These are phyloP conservation scores for Thera obeliscata DNA, from an alignment of 2,888 invertebrate species.

Conservation along the genomic window DNA sequence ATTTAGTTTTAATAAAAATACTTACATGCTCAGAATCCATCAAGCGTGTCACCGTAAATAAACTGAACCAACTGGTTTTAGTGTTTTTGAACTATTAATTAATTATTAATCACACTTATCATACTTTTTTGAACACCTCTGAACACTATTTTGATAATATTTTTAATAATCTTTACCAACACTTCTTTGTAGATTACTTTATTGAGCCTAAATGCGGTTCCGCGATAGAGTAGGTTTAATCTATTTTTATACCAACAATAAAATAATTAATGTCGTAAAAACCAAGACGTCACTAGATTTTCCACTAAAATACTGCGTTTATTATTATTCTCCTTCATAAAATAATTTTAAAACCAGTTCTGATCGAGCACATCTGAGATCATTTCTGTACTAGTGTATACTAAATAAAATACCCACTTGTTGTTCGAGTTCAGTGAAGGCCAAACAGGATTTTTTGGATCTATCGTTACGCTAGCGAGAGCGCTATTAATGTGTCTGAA, in stretches of 20 bases:
- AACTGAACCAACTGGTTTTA: neutral
- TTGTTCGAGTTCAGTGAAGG: constrained; percentile 5
- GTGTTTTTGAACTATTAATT: neutral
- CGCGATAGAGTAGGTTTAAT: neutral
- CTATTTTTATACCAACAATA: neutral
- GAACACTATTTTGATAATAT: too few species aligned
- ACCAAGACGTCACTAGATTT: neutral
- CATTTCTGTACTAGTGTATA: constrained; percentile 21
- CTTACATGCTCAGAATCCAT: constrained; percentile 9
- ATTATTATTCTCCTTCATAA: neutral
- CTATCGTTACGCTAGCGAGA: neutral
- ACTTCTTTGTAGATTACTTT: too few species aligned
- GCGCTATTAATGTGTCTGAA: neutral
- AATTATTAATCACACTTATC: neutral
- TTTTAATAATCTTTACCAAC: too few species aligned
- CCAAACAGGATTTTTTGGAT: constrained; percentile 2
- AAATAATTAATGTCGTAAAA: neutral
- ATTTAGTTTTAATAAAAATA: neutral
- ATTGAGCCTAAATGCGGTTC: too few species aligned
- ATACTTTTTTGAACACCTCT: neutral
- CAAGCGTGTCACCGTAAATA: neutral
- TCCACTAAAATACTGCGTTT: neutral
- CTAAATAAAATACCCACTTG: constrained; percentile 22
- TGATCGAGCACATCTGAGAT: constrained; percentile 28
- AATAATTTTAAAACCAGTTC: constrained; percentile 25